These are phyloP conservation scores for Trididemnum nubilum DNA, from an alignment of 23 tunicate genomes.

Conservation along the genomic window DNA sequence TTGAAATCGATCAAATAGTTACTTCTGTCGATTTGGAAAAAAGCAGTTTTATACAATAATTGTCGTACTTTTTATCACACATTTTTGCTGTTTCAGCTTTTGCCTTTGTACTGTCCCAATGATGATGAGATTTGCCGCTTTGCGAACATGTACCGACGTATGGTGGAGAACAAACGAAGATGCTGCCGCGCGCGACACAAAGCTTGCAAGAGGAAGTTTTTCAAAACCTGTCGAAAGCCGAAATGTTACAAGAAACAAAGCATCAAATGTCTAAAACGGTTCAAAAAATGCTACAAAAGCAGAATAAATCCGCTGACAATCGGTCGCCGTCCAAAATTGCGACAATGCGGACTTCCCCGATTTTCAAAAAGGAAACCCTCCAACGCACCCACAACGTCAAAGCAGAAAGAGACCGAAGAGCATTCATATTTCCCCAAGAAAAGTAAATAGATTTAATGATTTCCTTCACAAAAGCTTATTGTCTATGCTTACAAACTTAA, in stretches of 20 bases:
- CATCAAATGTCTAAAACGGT: slow-evolving; percentile 13
- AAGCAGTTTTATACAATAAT: no score
- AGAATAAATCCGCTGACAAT: background rate
- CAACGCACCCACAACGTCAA: no score
- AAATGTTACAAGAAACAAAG: slow-evolving; percentile 14
- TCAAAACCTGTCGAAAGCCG: slow-evolving; percentile 18
- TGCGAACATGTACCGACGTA: no score
- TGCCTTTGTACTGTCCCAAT: no score
- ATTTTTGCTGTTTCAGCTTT: no score
- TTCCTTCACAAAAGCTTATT: background rate
- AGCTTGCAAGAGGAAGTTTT: slow-evolving; percentile 18
- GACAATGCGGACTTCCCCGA: background rate
- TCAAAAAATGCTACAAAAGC: slow-evolving; percentile 8
- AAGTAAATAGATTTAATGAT: slow-evolving; percentile 13
- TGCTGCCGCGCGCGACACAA: slow-evolving; percentile 16
- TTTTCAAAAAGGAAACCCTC: background rate
- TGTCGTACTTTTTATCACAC: no score
- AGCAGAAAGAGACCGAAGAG: background rate
- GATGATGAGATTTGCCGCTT: no score
- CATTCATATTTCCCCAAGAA: background rate
- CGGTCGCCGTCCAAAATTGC: background rate
- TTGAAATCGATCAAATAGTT: no score
- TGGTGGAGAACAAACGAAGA: background rate
- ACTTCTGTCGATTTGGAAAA: no score
- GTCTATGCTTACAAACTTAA: background rate